Percentiles rank a stretch among this genome's conserved stretches.
These are phyloP conservation scores for Fregata magnificens DNA, from an alignment of 2,113 vertebrate species.

Conservation along the genomic window DNA sequence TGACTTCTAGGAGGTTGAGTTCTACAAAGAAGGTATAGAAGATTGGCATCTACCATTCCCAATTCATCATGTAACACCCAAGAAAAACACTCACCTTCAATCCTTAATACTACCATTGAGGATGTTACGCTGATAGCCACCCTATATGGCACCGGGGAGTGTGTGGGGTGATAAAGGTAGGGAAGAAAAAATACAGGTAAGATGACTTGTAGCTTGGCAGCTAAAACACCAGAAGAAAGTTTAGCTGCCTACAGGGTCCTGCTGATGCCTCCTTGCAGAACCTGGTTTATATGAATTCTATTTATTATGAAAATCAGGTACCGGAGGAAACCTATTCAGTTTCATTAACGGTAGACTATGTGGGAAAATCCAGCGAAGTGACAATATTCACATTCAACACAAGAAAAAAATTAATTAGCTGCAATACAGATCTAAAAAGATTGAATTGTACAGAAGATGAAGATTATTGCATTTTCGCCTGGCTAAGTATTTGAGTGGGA, in stretches of 20 bases:
- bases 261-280: neutral
- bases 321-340: neutral
- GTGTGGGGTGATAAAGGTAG: neutral
- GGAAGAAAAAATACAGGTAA: neutral
- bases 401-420: neutral
- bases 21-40: neutral
- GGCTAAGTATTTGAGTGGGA: neutral
- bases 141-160: too few species aligned
- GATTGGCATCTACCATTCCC: neutral
- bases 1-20: neutral
- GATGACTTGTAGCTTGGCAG: neutral
- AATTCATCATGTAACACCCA: neutral
- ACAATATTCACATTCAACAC: neutral
- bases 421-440: neutral
- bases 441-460: neutral
- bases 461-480: neutral
- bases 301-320: neutral
- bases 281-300: neutral
- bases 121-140: neutral
- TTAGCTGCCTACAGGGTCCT: neutral
- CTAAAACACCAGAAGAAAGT: neutral
- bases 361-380: neutral
- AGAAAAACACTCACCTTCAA: neutral
- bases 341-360: neutral
- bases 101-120: neutral